A percentile compares a stretch with the other conserved stretches of the same genome.
Conservation (phyloP, 2,113 vertebrate species). For the Podiceps cristatus region DNA sequence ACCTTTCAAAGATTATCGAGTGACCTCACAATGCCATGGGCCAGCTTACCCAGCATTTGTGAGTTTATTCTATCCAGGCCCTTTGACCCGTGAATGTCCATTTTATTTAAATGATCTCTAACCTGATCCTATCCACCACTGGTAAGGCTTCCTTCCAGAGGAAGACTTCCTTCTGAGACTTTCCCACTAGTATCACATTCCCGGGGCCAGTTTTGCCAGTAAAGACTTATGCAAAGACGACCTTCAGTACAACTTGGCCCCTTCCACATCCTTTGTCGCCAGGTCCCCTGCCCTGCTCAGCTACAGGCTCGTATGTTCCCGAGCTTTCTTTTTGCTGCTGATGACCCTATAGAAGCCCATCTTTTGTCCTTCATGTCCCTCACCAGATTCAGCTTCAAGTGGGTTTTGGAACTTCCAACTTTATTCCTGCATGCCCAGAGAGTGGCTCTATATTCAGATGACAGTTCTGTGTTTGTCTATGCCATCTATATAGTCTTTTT, state of each 20-base stretch:
- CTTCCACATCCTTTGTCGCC: background rate
- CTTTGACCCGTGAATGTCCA: background rate
- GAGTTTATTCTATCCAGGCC: background rate
- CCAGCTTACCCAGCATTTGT: background rate
- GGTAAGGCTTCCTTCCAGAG: background rate
- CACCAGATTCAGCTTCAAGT: background rate
- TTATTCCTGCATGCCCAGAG: background rate
- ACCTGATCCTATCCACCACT: accelerated
- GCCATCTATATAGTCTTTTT: background rate
- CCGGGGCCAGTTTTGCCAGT: background rate
- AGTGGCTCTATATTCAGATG: background rate
- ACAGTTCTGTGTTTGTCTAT: background rate
- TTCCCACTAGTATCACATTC: no score
- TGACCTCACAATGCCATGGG: background rate
- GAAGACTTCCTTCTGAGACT: background rate
- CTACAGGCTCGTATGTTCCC: background rate
- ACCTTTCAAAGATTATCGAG: background rate
- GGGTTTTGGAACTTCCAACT: background rate
- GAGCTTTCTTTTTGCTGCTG: background rate
- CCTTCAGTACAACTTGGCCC: background rate
- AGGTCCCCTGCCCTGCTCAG: background rate
- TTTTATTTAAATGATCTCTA: background rate
- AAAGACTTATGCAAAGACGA: background rate
- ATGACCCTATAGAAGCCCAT: background rate
- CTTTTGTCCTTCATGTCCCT: background rate